These are phyloP conservation scores for Agriopis leucophaearia DNA, from an alignment of 2,888 invertebrate genomes.

Conservation along the genomic window DNA sequence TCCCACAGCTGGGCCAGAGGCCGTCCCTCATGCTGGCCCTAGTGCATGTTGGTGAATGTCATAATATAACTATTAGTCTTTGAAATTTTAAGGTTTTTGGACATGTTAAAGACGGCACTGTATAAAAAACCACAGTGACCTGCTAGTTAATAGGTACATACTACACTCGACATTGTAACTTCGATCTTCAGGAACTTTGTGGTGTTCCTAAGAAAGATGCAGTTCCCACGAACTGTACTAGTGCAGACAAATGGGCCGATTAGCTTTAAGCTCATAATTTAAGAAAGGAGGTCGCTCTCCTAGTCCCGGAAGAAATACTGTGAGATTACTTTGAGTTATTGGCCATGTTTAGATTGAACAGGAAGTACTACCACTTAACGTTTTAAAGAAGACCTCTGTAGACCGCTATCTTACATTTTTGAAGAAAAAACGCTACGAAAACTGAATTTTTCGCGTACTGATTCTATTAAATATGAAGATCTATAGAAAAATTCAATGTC, in stretches of 20 bases:
- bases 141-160: not conserved
- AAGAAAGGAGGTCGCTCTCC: constrained; percentile 45
- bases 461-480: too few species aligned
- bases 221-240: constrained; percentile 22
- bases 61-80: too few species aligned
- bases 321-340: constrained; percentile 53
- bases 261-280: constrained; percentile 50
- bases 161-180: not conserved
- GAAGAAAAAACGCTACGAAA: too few species aligned
- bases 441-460: too few species aligned
- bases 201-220: constrained; percentile 25
- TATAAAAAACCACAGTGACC: too few species aligned
- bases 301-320: constrained; percentile 49
- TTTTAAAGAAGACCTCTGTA: not conserved
- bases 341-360: constrained; percentile 29
- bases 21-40: too few species aligned
- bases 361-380: constrained; percentile 4
- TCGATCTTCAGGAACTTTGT: constrained; percentile 19
- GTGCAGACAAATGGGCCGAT: constrained; percentile 40
- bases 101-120: too few species aligned
- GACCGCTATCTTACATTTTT: not conserved
- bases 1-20: too few species aligned
- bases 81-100: too few species aligned
- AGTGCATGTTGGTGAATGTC: too few species aligned
- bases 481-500: too few species aligned